Evolutionary conservation across 1,140 invertebrate genomes (phyloP).

Genomic region (Drosophila guanche): DNA sequence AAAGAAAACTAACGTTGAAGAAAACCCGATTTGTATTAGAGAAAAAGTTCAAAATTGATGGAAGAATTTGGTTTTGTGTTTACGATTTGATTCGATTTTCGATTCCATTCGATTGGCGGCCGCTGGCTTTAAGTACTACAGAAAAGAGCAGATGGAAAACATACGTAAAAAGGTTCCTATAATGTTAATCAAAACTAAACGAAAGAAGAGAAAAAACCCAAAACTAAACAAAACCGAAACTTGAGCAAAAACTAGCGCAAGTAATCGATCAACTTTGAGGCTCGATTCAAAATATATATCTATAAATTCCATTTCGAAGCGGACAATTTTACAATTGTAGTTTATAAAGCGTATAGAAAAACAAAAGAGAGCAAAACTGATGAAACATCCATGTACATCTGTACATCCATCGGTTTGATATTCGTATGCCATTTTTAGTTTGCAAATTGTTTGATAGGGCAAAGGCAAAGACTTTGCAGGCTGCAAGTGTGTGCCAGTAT

Average conservation of each 20-base stretch:
- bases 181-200: slow-evolving; percentile 74
- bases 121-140: slow-evolving; percentile 22
- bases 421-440: slow-evolving; percentile 70
- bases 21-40: slow-evolving; percentile 62
- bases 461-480: no score
- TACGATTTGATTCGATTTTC: slow-evolving; percentile 39
- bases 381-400: slow-evolving; percentile 11
- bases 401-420: background rate
- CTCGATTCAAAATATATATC: slow-evolving; percentile 25
- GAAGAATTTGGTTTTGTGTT: slow-evolving; percentile 32
- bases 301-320: slow-evolving; percentile 66
- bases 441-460: slow-evolving; percentile 62
- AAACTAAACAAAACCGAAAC: slow-evolving; percentile 46
- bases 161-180: slow-evolving; percentile 83
- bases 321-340: slow-evolving; percentile 77
- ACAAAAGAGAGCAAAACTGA: slow-evolving; percentile 16
- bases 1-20: slow-evolving; percentile 42
- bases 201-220: slow-evolving; percentile 20
- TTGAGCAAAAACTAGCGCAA: slow-evolving; percentile 36
- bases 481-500: slow-evolving; percentile 52
- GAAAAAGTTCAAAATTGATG: slow-evolving; percentile 67
- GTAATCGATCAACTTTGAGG: slow-evolving; percentile 31
- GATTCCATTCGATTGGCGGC: slow-evolving; percentile 40
- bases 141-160: slow-evolving; percentile 51
- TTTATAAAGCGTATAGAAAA: slow-evolving; percentile 51